Evolutionary conservation across 2,797 vertebrate species (phyloP).

Genomic region (Gobionotothen gibberifrons): DNA sequence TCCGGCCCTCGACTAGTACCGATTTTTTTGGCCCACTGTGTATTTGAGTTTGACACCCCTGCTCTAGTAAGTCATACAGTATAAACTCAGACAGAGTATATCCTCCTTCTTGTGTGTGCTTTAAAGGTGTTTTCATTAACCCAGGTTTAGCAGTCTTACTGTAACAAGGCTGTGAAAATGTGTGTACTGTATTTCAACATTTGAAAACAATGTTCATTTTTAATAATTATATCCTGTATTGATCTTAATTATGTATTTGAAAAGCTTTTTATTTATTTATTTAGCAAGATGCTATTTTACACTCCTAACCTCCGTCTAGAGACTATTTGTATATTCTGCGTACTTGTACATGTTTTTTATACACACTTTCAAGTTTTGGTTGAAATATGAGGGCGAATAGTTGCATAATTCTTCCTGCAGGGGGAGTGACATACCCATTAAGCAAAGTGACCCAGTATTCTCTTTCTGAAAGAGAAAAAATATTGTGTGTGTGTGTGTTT

Average conservation of each 20-base stretch:
- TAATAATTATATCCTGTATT: background rate
- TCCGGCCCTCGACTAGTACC: too few relatives aligned
- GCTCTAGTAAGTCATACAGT: background rate
- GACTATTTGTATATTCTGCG: background rate
- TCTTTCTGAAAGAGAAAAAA: background rate
- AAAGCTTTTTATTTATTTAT: background rate
- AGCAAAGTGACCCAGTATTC: background rate
- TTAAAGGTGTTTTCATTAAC: constrained; percentile 16
- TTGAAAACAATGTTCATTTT: background rate
- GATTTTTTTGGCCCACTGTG: too few relatives aligned
- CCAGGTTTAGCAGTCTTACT: background rate
- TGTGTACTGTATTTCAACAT: background rate
- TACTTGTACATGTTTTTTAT: background rate
- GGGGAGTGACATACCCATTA: constrained; percentile 34
- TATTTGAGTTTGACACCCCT: too few relatives aligned
- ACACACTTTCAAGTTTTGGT: background rate
- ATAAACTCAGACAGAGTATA: constrained; percentile 7
- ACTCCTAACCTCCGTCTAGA: background rate
- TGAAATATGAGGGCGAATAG: background rate
- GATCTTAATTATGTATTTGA: background rate
- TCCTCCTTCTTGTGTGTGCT: background rate
- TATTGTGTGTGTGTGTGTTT: constrained; percentile 7
- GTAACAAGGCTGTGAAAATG: background rate
- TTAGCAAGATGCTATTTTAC: background rate
- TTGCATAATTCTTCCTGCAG: constrained; percentile 34